Evolutionary conservation across 2,888 invertebrate species (phyloP).

Genomic region (Pardosa pseudoannulata): DNA sequence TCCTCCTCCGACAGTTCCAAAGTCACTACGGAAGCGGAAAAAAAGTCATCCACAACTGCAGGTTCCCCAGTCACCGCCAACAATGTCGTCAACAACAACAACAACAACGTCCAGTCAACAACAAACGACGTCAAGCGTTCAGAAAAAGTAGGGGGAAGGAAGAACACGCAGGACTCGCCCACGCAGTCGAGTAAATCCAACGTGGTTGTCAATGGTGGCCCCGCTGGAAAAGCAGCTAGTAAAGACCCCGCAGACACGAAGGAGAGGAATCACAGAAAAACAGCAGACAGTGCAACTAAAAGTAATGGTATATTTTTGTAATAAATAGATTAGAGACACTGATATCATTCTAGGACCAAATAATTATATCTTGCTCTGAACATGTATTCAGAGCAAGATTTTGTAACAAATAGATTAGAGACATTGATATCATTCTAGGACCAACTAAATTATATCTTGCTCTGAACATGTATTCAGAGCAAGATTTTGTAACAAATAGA

Average conservation of each 20-base stretch:
- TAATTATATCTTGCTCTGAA: no score
- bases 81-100: background rate
- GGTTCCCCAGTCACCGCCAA: background rate
- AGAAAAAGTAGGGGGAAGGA: constrained; percentile 26
- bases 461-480: no score
- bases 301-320: constrained; percentile 11
- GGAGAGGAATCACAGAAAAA: constrained; percentile 31
- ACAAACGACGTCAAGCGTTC: constrained; percentile 1
- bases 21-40: constrained; percentile 41
- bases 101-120: constrained; percentile 3
- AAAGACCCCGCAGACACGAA: background rate
- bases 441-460: no score
- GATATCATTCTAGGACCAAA: no score
- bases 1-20: constrained; percentile 45
- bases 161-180: constrained; percentile 1
- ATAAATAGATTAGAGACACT: no score
- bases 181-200: background rate
- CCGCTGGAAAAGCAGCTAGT: background rate
- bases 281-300: constrained; percentile 14
- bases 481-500: no score
- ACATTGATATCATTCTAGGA: no score
- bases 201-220: constrained; percentile 15
- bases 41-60: constrained; percentile 17
- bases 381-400: no score
- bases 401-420: no score